Evolutionary conservation across 2,888 invertebrate genomes (phyloP), one percentile per base, ranked within the genome.

Genomic region (Philaethria dido): DNA sequence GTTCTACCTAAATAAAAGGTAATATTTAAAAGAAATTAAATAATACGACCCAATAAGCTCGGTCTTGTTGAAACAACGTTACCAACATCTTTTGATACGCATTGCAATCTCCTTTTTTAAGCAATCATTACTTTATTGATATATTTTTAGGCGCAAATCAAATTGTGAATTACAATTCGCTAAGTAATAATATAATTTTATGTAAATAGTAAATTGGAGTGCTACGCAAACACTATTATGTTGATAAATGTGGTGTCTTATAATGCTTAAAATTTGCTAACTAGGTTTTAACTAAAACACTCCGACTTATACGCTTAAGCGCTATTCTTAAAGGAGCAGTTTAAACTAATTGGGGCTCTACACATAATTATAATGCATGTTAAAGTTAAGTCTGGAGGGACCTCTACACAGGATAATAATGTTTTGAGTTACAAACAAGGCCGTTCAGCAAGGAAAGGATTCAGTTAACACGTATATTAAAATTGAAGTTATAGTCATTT

Each of bases 381-480:
- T 61, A 39, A 61, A 39, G n/a, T 29, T 47, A 48, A 42, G 29
- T 33, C 60, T 60, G 18, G 3, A 50, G 52, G 59, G 59, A 57
- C 45, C 52, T 16, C 44, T 59, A 44, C 6, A 50, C 16, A 52
- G n/a, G 44, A 20, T 63, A 50, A 52, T 44, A 50, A 63, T 36
- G 45, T 67, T 57, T 62, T 59, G 48, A 42, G 44, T 67, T 63
- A 63, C 45, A 67, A 67, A 59, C 62, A 52, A 62, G 59, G 57
- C 13, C 44, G 57, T 42, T 29, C n/a, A 22, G 11, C 33, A 57
- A 55, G 16, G 22, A 59, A 67, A 45, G 57, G 33, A 63, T 67
- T 62, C 29, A 59, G 39, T 42, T 55, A 45, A 61, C 29, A 48
- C 29, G 29, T 25, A n/a, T 39, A 48, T 61, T 61, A 45, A 64